These are phyloP conservation scores for Pegoplata infirma DNA, from an alignment of 2,888 invertebrate genomes.

Conservation along the genomic window DNA sequence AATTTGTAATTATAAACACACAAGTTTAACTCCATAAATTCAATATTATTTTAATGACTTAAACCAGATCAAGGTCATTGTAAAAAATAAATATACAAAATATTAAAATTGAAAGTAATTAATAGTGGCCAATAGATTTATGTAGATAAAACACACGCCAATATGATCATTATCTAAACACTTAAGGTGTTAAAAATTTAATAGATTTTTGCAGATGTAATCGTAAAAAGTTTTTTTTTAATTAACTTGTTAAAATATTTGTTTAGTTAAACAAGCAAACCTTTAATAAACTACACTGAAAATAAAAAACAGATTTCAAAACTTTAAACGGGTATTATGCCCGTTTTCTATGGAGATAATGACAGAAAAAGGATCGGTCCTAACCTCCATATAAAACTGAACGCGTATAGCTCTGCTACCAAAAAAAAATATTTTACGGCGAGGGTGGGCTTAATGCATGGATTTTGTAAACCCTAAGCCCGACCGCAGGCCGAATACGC, in stretches of 20 bases:
- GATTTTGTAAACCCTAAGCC: no score
- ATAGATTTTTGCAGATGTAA: neutral
- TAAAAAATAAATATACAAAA: neutral
- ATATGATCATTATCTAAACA: slow-evolving; percentile 10
- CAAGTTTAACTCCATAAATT: neutral
- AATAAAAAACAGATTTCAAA: no score
- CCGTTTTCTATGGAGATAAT: no score
- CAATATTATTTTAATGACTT: slow-evolving; percentile 1
- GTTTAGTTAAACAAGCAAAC: no score
- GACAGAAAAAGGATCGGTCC: no score
- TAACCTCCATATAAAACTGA: no score
- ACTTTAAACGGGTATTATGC: no score
- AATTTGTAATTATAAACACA: neutral
- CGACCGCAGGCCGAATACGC: no score
- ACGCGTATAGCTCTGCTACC: no score
- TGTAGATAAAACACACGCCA: neutral
- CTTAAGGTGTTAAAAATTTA: neutral
- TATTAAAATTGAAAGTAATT: slow-evolving; percentile 38
- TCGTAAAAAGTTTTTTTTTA: neutral
- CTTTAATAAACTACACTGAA: no score
- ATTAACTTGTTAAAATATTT: neutral
- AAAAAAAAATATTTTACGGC: no score
- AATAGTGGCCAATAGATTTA: slow-evolving; percentile 2
- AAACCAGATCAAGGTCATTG: slow-evolving; percentile 41
- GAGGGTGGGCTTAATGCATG: no score